Evolutionary conservation across 2,797 vertebrate genomes (phyloP).

Genomic region (Psittacula derbiana): DNA sequence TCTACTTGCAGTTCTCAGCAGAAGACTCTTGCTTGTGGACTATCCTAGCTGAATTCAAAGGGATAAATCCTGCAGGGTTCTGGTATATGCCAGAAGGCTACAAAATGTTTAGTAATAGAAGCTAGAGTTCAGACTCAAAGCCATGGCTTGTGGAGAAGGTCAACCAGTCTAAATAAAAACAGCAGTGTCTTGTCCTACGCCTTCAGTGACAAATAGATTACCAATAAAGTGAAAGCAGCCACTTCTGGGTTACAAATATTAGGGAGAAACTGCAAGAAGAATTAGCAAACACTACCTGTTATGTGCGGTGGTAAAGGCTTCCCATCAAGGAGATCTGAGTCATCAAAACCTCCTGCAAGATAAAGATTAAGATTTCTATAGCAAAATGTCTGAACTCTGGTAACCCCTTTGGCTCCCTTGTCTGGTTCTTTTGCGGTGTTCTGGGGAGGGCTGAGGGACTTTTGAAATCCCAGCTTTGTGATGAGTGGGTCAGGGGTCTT

Average conservation of each 20-base stretch:
- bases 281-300: slow-evolving; percentile 25
- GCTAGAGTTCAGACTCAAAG: background rate
- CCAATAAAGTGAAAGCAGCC: background rate
- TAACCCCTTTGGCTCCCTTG: background rate
- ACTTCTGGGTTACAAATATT: background rate
- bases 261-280: background rate
- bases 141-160: background rate
- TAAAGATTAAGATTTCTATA: background rate
- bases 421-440: background rate
- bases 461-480: background rate
- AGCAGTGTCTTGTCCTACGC: background rate
- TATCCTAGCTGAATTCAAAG: background rate
- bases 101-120: background rate
- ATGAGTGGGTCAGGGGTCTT: background rate
- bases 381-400: background rate
- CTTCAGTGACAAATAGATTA: background rate
- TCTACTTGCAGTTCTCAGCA: background rate
- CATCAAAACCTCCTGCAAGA: slow-evolving; percentile 58
- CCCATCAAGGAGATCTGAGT: slow-evolving; percentile 65
- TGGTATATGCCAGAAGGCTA: background rate
- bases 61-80: background rate
- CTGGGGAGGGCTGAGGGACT: background rate
- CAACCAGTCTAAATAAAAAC: background rate
- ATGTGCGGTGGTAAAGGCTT: slow-evolving; percentile 34
- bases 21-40: background rate